Percentiles rank a stretch among this genome's conserved stretches.
Evolutionary conservation across 2,888 invertebrate species (phyloP).

Genomic region (Molorchus minor): DNA sequence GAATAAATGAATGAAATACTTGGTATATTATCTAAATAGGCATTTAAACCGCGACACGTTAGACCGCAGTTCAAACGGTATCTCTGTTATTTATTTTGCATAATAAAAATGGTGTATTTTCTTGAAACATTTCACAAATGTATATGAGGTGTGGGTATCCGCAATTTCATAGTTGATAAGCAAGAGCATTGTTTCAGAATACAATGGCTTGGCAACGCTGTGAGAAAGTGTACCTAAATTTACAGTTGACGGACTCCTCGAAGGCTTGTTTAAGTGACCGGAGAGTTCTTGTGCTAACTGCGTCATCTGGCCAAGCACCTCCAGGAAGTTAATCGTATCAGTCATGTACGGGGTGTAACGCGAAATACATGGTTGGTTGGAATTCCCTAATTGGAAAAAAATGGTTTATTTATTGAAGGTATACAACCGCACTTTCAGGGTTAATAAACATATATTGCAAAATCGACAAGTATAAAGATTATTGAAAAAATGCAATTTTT

Average conservation of each 20-base stretch:
- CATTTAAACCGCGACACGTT: neutral
- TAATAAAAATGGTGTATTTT: constrained; percentile 33
- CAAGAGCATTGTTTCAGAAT: constrained; percentile 46
- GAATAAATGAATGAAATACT: no score
- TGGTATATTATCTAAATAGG: neutral
- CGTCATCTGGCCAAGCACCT: constrained; percentile 17
- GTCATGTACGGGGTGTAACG: no score
- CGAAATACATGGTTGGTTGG: no score
- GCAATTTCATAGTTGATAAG: constrained; percentile 39
- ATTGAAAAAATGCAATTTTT: no score
- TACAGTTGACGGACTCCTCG: constrained; percentile 50
- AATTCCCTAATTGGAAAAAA: no score
- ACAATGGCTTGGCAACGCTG: constrained; percentile 51
- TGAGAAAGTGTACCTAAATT: constrained; percentile 54
- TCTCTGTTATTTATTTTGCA: constrained; percentile 29
- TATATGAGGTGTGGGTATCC: constrained; percentile 38
- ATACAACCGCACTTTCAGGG: no score
- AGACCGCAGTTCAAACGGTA: constrained; percentile 10
- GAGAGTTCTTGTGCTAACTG: constrained; percentile 3
- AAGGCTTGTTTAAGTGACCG: constrained; percentile 35
- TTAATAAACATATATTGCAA: no score
- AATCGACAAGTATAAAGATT: no score
- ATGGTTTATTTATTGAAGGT: no score
- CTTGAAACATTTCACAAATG: constrained; percentile 18
- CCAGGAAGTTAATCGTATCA: no score